These are phyloP conservation scores for Syrista parreyssii DNA, from an alignment of 2,888 invertebrate genomes.

Conservation along the genomic window DNA sequence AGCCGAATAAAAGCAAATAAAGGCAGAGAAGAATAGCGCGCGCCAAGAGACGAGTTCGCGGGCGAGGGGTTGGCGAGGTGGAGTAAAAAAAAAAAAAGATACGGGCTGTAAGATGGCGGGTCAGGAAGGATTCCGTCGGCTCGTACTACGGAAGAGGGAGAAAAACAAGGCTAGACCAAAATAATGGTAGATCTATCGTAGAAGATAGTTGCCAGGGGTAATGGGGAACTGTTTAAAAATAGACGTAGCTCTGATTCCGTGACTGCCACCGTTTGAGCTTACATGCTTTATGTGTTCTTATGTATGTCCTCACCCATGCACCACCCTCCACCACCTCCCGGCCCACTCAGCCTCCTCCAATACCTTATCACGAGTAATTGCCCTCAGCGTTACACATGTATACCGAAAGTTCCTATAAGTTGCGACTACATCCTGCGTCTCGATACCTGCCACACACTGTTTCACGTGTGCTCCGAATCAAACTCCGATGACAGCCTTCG, in stretches of 20 bases:
- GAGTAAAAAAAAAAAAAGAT: slow-evolving; percentile 8
- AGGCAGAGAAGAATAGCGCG: slow-evolving; percentile 32
- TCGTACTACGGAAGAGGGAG: slow-evolving; percentile 21
- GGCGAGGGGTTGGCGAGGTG: slow-evolving; percentile 1
- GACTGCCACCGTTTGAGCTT: slow-evolving; percentile 56
- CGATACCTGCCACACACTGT: background rate
- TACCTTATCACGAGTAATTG: background rate
- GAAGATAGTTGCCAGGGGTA: slow-evolving; percentile 61
- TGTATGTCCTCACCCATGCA: slow-evolving; percentile 6
- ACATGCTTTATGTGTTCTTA: slow-evolving; percentile 38
- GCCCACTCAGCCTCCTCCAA: background rate
- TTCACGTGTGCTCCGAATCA: background rate
- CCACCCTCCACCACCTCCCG: background rate
- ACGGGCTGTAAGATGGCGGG: slow-evolving; percentile 23
- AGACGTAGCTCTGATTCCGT: slow-evolving; percentile 54
- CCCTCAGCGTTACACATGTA: background rate
- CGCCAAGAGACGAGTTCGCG: slow-evolving; percentile 7
- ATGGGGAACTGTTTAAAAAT: slow-evolving; percentile 63
- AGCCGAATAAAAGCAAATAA: slow-evolving; percentile 62
- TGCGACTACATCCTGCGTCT: background rate
- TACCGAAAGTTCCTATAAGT: background rate
- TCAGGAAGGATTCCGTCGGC: slow-evolving; percentile 13
- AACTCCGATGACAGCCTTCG: background rate
- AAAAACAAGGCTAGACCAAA: slow-evolving; percentile 62
- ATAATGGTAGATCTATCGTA: slow-evolving; percentile 59